Evolutionary conservation across 92 coral and sea anemone genomes (phyloP).

Genomic region (Palythoa grandiflora): DNA sequence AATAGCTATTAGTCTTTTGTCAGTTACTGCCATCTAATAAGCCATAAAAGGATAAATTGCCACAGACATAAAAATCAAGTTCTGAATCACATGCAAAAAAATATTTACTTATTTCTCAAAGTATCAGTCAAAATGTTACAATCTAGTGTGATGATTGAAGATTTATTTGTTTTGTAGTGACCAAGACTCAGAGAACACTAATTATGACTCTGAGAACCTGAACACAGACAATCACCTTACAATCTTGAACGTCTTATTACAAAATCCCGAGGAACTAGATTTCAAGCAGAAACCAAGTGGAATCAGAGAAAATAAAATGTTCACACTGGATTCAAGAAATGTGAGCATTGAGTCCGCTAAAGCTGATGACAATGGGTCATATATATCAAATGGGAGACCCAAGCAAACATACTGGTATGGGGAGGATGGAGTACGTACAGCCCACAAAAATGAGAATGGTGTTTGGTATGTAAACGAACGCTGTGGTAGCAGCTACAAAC

Average conservation of each 20-base stretch:
- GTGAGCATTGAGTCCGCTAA: constrained; percentile 44
- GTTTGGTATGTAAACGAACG: constrained; percentile 49
- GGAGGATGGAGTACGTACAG: constrained; percentile 41
- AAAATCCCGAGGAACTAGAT: constrained; percentile 51
- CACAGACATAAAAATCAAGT: constrained; percentile 19
- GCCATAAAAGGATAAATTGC: constrained; percentile 23
- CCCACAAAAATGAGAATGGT: constrained; percentile 56
- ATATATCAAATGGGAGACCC: constrained; percentile 41
- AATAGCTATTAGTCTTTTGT: constrained; percentile 21
- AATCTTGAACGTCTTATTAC: constrained; percentile 47
- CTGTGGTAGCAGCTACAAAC: constrained; percentile 38
- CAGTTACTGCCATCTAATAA: constrained; percentile 23
- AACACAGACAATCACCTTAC: constrained; percentile 49
- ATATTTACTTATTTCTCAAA: constrained; percentile 21
- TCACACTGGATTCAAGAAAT: constrained; percentile 41
- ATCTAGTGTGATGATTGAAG: constrained; percentile 22
- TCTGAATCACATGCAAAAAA: constrained; percentile 19
- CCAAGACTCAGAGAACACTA: constrained; percentile 28
- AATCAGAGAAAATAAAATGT: constrained; percentile 51
- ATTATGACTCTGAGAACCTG: neutral
- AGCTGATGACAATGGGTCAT: constrained; percentile 56
- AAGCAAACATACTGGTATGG: constrained; percentile 25
- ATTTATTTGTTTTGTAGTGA: constrained; percentile 23
- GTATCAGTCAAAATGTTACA: constrained; percentile 8
- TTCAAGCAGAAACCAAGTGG: constrained; percentile 44